phyloP scores from a whole-genome alignment of 2,888 invertebrate genomes.

The Limnephilus marmoratus region DNA sequence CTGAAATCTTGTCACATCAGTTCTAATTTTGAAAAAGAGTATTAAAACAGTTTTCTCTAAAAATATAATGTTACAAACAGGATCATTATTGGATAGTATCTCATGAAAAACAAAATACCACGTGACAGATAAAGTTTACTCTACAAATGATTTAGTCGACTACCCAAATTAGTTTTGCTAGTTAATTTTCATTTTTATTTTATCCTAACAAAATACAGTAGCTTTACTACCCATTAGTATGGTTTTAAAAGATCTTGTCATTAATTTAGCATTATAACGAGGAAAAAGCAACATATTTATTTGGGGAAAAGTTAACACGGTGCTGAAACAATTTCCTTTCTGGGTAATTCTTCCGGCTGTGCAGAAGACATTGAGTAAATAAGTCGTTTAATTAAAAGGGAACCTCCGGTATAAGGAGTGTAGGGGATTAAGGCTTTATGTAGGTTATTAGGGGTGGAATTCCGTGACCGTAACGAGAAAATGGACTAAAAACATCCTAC shows the following conservation, averaged over 20 bases:
- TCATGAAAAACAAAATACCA: too few species aligned
- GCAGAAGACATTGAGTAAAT: constrained; percentile 61
- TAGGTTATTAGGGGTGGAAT: not conserved
- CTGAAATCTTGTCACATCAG: too few species aligned
- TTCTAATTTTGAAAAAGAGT: too few species aligned
- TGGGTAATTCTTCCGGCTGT: constrained; percentile 56
- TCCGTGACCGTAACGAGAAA: not conserved
- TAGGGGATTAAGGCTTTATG: not conserved
- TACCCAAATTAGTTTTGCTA: too few species aligned
- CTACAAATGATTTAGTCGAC: too few species aligned
- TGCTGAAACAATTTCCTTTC: constrained; percentile 60
- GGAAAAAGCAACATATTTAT: not conserved
- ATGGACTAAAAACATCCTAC: not conserved
- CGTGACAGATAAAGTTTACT: too few species aligned
- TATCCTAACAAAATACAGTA: too few species aligned
- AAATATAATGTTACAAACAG: too few species aligned
- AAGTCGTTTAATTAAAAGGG: constrained; percentile 60
- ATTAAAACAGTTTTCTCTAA: too few species aligned
- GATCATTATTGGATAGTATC: too few species aligned
- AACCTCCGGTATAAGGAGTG: not conserved
- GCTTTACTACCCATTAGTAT: too few species aligned
- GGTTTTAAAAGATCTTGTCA: not conserved
- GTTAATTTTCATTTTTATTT: too few species aligned
- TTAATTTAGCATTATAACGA: not conserved
- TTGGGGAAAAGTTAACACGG: constrained; percentile 50